These are phyloP conservation scores for Spilosoma lubricipeda DNA, from an alignment of 2,888 invertebrate species.

Conservation along the genomic window DNA sequence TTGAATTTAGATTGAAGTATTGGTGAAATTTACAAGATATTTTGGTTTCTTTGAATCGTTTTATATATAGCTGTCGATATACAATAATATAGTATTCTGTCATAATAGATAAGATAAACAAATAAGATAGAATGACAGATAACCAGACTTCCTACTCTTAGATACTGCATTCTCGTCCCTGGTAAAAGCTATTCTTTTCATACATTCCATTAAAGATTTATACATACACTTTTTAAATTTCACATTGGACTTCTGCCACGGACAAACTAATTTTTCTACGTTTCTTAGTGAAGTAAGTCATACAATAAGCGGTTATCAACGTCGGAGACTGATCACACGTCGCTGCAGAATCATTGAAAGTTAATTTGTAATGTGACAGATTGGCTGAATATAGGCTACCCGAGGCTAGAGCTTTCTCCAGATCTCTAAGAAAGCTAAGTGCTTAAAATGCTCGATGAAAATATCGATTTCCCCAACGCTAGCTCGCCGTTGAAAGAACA, in stretches of 20 bases:
- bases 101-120: conserved; percentile 11
- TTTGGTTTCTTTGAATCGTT: background rate
- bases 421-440: conserved; percentile 50
- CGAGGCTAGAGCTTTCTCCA: conserved; percentile 63
- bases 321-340: conserved; percentile 46
- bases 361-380: conserved; percentile 62
- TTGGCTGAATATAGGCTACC: conserved; percentile 62
- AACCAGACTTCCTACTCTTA: conserved; percentile 8
- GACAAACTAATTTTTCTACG: conserved; percentile 40
- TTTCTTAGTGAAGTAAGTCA: conserved; percentile 36
- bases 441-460: conserved; percentile 42
- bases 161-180: conserved; percentile 11
- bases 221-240: conserved; percentile 18
- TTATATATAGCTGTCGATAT: background rate
- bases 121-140: conserved; percentile 7
- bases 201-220: conserved; percentile 17
- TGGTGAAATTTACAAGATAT: background rate
- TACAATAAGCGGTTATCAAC: conserved; percentile 48
- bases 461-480: conserved; percentile 40
- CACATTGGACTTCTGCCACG: conserved; percentile 1
- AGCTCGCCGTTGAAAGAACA: conserved; percentile 6
- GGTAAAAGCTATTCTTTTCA: conserved; percentile 17
- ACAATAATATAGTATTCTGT: background rate
- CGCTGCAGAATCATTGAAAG: conserved; percentile 63
- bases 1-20: background rate